phyloP scores from a whole-genome alignment of 2,888 invertebrate species.

The Apodemia hepburni region DNA sequence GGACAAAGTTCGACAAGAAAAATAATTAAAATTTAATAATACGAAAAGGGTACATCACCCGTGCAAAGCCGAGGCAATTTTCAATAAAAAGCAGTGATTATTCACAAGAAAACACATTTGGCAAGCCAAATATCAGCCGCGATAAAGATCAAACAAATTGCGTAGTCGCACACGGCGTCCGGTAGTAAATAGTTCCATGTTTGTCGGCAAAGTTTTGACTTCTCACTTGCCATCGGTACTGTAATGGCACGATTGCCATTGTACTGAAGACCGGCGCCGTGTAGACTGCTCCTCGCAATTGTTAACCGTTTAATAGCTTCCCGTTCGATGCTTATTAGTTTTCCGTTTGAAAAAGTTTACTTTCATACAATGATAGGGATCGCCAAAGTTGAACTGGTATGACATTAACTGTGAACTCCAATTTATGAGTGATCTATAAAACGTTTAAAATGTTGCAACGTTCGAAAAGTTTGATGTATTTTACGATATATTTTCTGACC shows the following conservation, averaged over 20 bases:
- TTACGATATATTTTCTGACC: not conserved
- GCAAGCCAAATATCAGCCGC: slow-evolving; percentile 33
- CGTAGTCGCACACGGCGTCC: slow-evolving; percentile 70
- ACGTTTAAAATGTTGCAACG: not conserved
- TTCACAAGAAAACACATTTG: slow-evolving; percentile 29
- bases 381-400: slow-evolving; percentile 11
- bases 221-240: slow-evolving; percentile 61
- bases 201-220: slow-evolving; percentile 66
- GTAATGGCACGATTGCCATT: slow-evolving; percentile 54
- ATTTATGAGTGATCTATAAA: slow-evolving; percentile 13
- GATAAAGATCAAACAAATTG: slow-evolving; percentile 76
- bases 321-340: slow-evolving; percentile 32
- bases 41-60: too few species aligned
- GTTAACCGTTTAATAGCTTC: slow-evolving; percentile 70
- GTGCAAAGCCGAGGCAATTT: not conserved
- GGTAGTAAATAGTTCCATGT: slow-evolving; percentile 69
- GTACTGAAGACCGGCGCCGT: slow-evolving; percentile 41
- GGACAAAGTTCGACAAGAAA: too few species aligned
- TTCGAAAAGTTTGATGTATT: not conserved
- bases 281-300: slow-evolving; percentile 49
- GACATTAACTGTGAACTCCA: slow-evolving; percentile 18
- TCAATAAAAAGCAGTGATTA: not conserved
- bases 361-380: slow-evolving; percentile 13
- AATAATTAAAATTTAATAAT: too few species aligned
- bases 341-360: slow-evolving; percentile 25